Conservation (phyloP, 2,797 vertebrate genomes). For the Otus scops region DNA sequence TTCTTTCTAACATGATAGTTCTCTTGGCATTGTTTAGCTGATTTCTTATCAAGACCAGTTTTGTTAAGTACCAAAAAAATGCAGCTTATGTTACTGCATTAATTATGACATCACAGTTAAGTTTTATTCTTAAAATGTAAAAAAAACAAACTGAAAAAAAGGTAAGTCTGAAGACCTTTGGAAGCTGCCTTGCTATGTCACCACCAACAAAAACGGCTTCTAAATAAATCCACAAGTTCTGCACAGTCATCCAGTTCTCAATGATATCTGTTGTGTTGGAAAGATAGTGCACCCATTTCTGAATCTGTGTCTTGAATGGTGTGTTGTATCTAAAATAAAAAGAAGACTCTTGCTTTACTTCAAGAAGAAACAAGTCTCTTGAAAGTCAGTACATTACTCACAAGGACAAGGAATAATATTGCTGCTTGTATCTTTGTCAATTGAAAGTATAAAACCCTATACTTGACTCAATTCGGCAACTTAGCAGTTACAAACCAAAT, state of each 20-base stretch:
- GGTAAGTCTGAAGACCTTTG: slow-evolving; percentile 82
- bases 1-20: not conserved
- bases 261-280: slow-evolving; percentile 92
- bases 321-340: slow-evolving; percentile 86
- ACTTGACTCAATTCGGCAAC: not conserved
- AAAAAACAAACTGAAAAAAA: not conserved
- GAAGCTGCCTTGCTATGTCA: slow-evolving; percentile 96
- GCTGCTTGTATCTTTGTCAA: not conserved
- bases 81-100: not conserved
- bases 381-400: not conserved
- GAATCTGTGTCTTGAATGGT: slow-evolving; percentile 93
- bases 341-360: not conserved
- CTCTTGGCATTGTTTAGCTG: not conserved
- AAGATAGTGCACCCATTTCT: slow-evolving; percentile 95
- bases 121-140: not conserved
- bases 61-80: not conserved
- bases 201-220: slow-evolving; percentile 96
- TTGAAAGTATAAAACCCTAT: not conserved
- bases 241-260: slow-evolving; percentile 97
- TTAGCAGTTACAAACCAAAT: not conserved
- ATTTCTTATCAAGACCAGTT: not conserved
- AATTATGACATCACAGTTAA: not conserved
- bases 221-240: slow-evolving; percentile 97
- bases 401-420: not conserved
- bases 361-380: not conserved